Evolutionary conservation across 2,113 vertebrate genomes (phyloP).

Genomic region (Cichladusa arquata): DNA sequence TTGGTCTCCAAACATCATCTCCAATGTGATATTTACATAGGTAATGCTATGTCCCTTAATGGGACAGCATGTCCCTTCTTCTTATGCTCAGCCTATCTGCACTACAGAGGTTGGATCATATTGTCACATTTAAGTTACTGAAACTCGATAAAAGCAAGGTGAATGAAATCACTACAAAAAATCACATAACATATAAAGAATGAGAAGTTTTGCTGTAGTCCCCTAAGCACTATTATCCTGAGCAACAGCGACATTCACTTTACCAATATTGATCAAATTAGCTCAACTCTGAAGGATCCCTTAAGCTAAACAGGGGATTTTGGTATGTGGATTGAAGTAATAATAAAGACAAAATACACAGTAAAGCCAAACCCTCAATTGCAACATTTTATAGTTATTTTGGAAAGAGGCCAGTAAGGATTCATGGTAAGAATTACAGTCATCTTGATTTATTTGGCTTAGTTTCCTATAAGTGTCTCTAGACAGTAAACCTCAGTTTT

Average conservation of each 20-base stretch:
- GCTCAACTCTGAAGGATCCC: background rate
- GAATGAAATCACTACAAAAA: background rate
- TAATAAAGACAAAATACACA: background rate
- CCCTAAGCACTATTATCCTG: background rate
- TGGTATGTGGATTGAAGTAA: background rate
- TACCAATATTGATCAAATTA: background rate
- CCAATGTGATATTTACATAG: background rate
- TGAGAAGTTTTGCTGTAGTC: background rate
- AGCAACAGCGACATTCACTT: background rate
- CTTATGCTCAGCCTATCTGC: background rate
- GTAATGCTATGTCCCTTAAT: background rate
- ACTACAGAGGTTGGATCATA: background rate
- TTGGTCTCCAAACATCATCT: background rate
- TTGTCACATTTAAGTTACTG: background rate
- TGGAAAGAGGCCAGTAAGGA: background rate
- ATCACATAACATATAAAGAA: background rate
- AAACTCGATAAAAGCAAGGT: background rate
- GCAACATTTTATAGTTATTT: background rate
- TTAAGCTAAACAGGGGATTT: background rate
- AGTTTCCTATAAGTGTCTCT: background rate
- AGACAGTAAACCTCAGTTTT: background rate
- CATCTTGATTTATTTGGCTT: slow-evolving; percentile 8
- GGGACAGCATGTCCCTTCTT: background rate
- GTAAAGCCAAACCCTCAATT: background rate
- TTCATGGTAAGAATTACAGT: background rate